phyloP scores from a whole-genome alignment of 2,113 vertebrate species.

The Megalops atlanticus region DNA sequence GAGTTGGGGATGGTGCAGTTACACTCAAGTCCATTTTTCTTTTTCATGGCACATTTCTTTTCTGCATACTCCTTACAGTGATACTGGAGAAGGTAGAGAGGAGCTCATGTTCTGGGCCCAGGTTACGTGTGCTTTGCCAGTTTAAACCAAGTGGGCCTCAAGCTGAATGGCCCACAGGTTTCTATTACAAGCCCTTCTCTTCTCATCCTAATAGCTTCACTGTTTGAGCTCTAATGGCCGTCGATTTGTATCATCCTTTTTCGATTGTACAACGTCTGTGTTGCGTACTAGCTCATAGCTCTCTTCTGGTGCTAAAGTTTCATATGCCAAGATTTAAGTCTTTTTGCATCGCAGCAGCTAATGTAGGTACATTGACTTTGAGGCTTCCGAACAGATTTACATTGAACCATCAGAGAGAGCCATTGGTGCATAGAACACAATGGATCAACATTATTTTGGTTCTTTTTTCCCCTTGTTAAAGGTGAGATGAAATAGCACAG shows the following conservation, averaged over 20 bases:
- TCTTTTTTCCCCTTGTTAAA: too few species aligned
- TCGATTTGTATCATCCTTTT: not conserved
- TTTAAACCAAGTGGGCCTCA: slow-evolving; percentile 23
- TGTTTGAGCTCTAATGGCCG: not conserved
- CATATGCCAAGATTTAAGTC: too few species aligned
- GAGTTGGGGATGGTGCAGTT: not conserved
- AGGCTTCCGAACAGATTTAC: too few species aligned
- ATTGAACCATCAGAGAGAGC: too few species aligned
- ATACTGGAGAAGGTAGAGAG: not conserved
- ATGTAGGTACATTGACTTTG: too few species aligned
- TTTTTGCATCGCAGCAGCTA: not conserved
- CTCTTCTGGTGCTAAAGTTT: not conserved
- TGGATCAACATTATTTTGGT: too few species aligned
- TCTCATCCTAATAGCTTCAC: not conserved
- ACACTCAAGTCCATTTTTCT: slow-evolving; percentile 2
- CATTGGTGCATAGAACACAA: too few species aligned
- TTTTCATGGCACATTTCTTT: slow-evolving; percentile 3
- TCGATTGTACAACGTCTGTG: not conserved
- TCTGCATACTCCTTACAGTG: not conserved
- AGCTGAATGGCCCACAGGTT: slow-evolving; percentile 16
- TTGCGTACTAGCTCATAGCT: not conserved
- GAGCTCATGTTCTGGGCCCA: not conserved
- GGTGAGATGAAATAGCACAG: too few species aligned
- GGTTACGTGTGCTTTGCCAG: slow-evolving; percentile 8
- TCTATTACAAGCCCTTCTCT: slow-evolving; percentile 25